phyloP scores from a whole-genome alignment of 1,140 invertebrate genomes.

The Lepidotrigona ventralis region DNA sequence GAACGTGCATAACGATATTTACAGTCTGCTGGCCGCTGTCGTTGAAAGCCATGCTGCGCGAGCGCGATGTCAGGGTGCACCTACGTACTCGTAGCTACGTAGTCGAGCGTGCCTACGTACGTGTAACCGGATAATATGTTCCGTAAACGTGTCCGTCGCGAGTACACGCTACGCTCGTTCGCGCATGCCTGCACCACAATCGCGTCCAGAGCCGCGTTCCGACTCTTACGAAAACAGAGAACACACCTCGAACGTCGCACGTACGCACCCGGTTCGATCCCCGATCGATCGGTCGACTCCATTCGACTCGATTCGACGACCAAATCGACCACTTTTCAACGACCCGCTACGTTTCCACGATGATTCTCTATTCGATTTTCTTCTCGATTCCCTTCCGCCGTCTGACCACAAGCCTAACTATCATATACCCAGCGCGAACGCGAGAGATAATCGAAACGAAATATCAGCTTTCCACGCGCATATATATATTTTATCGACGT shows the following conservation, averaged over 20 bases:
- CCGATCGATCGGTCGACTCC: background rate
- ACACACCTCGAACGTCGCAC: background rate
- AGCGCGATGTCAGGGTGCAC: slow-evolving; percentile 37
- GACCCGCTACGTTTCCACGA: background rate
- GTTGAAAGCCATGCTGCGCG: slow-evolving; percentile 34
- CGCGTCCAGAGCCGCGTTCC: background rate
- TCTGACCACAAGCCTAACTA: background rate
- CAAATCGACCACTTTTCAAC: slow-evolving; percentile 38
- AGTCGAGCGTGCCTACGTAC: slow-evolving; percentile 35
- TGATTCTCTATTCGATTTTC: background rate
- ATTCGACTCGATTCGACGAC: background rate
- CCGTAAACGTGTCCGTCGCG: slow-evolving; percentile 44
- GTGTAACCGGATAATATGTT: slow-evolving; percentile 60
- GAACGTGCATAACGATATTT: slow-evolving; percentile 44
- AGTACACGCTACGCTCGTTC: slow-evolving; percentile 37
- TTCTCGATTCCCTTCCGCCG: background rate
- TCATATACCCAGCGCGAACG: background rate
- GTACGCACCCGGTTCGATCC: slow-evolving; percentile 42
- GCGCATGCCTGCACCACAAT: background rate
- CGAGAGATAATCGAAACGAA: background rate
- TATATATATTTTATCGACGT: background rate
- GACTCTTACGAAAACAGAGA: background rate
- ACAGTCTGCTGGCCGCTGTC: slow-evolving; percentile 32
- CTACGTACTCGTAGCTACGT: slow-evolving; percentile 38
- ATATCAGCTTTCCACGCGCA: background rate